Conservation (phyloP, 1,140 invertebrate genomes). For the Plectus sambesii region DNA sequence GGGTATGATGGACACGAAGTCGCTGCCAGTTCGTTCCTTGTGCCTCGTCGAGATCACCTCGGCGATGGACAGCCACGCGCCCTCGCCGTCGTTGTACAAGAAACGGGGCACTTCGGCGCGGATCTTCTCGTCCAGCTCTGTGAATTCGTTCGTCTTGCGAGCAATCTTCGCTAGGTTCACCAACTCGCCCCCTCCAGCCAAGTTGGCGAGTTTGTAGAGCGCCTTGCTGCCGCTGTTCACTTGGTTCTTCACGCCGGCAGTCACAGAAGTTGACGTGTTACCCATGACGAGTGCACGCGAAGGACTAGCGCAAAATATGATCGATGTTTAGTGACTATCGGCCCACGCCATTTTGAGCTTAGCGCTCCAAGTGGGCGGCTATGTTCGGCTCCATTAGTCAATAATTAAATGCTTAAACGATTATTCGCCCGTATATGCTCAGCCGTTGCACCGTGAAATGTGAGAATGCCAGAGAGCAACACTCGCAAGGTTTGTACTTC, state of each 20-base stretch:
- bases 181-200: conserved; percentile 66
- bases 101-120: conserved; percentile 73
- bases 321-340: too few relatives aligned
- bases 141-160: conserved; percentile 65
- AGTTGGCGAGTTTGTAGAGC: conserved; percentile 35
- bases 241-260: conserved; percentile 39
- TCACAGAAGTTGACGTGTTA: conserved; percentile 34
- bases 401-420: too few relatives aligned
- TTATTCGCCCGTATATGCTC: too few relatives aligned
- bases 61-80: conserved; percentile 71
- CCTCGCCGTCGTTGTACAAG: conserved; percentile 80
- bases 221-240: conserved; percentile 32
- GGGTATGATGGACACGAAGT: conserved; percentile 37
- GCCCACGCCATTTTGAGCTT: too few relatives aligned
- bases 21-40: conserved; percentile 65
- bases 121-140: conserved; percentile 74
- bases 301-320: too few relatives aligned
- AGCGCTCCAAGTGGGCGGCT: too few relatives aligned
- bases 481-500: too few relatives aligned
- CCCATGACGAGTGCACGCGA: too few relatives aligned
- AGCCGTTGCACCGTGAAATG: too few relatives aligned
- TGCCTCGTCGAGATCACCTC: conserved; percentile 74
- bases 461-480: too few relatives aligned
- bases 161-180: conserved; percentile 87
- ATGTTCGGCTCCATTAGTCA: too few relatives aligned